phyloP scores from a whole-genome alignment of 2,888 invertebrate species.

The Hyposoter dolosus region DNA sequence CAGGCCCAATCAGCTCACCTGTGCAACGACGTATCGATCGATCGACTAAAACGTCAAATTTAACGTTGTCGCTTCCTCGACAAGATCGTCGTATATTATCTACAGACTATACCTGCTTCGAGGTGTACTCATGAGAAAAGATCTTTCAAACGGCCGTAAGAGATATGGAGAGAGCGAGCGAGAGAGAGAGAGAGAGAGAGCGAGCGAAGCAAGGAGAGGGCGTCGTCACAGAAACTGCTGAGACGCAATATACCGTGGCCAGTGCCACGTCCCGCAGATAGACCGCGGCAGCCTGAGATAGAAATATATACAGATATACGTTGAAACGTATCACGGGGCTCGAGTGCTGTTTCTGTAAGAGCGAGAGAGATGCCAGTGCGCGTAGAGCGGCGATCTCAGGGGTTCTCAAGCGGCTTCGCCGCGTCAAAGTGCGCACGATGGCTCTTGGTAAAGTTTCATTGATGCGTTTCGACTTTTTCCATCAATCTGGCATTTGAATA shows the following conservation, averaged over 20 bases:
- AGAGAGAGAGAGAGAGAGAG: not conserved
- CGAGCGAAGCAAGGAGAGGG: not conserved
- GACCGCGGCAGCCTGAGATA: conserved; percentile 35
- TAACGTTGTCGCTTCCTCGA: not conserved
- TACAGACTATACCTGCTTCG: not conserved
- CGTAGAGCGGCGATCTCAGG: conserved; percentile 67
- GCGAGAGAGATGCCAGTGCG: conserved; percentile 19
- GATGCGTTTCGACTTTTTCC: not conserved
- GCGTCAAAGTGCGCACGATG: conserved; percentile 80
- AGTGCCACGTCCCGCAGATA: not conserved
- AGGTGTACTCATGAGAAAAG: conserved; percentile 1
- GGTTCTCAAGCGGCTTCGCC: conserved; percentile 78
- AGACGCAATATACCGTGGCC: conserved; percentile 60
- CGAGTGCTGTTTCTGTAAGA: conserved; percentile 8
- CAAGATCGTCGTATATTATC: not conserved
- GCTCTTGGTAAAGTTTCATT: conserved; percentile 37
- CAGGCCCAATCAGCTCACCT: not conserved
- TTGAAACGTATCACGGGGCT: not conserved
- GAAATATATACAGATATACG: conserved; percentile 1
- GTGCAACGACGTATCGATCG: not conserved
- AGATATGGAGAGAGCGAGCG: not conserved
- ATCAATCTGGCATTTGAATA: not conserved
- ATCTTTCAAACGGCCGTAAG: not conserved
- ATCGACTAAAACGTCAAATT: not conserved
- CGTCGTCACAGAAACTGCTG: conserved; percentile 59